phyloP scores from a whole-genome alignment of 2,797 vertebrate species.

The Platalea minor region DNA sequence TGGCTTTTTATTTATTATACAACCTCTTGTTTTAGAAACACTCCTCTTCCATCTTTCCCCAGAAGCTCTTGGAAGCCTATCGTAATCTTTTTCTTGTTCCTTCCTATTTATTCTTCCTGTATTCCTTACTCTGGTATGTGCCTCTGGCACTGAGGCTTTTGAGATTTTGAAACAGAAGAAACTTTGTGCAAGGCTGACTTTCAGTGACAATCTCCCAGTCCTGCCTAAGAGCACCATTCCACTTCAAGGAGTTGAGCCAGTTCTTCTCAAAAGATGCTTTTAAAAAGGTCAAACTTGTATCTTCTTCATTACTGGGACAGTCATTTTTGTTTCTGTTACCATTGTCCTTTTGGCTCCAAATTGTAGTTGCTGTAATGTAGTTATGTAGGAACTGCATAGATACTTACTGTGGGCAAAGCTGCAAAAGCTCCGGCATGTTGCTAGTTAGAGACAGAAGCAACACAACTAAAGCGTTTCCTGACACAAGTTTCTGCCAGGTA shows the following conservation, averaged over 20 bases:
- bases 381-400: background rate
- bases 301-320: background rate
- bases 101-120: background rate
- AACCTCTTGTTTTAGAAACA: background rate
- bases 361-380: background rate
- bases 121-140: background rate
- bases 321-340: background rate
- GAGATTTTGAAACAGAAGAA: background rate
- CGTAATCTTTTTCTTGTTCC: background rate
- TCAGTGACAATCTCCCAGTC: background rate
- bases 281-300: background rate
- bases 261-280: background rate
- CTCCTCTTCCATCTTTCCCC: background rate
- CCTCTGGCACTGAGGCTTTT: background rate
- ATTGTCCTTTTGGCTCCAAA: background rate
- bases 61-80: background rate
- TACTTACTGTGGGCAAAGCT: background rate
- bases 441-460: background rate
- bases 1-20: background rate
- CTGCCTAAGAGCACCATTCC: background rate
- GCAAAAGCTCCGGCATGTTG: background rate
- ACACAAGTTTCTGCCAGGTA: background rate
- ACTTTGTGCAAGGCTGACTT: background rate
- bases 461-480: background rate
- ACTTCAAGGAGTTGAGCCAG: background rate